Base-by-base conservation (phyloP, 2,888 invertebrate species). In the Lordiphosa fenestrarum region DNA sequence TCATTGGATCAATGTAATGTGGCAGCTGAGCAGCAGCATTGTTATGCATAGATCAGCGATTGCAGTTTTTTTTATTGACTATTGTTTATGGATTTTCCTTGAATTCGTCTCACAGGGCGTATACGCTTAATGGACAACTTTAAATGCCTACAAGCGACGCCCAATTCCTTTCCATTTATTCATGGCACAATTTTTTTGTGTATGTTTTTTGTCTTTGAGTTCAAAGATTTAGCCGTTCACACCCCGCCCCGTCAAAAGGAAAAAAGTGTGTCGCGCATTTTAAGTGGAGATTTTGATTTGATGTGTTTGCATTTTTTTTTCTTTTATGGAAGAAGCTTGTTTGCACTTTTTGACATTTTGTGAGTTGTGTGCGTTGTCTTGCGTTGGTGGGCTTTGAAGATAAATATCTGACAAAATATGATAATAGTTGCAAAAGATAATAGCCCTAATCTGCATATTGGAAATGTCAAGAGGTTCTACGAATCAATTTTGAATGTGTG, bases 201-300 rank as follows among this genome's bases (percentile, higher is more conserved):
- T 25, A 23, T 19, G 19, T 19, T 42, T 53, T 30, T 30, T 30
- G 54, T n/a, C 59, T 48, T 25, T 46, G 37, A 58, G 71, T 73
- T 81, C 55, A 71, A 81, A 76, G 78, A 65, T 66, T 44, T 51
- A 23, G 62, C 66, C 74, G 68, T 62, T 81, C 58, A 77, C 78
- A 69, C 69, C 66, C 52, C 25, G 56, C 19, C 53, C 25, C 51
- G 59, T 50, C 39, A 49, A 46, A 60, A 44, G 25, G 25, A 44
- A 60, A 47, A 57, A 59, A 65, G 77, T 77, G 78, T 76, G 76
- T 72, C 74, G 66, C 56, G 76, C 74, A 76, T 76, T 66, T 81
- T 52, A 76, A 77, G 71, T 71, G 51, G 58, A 58, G 50, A 58
- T 68, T 64, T 51, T 53, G 30, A 53, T 66, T 50, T 51, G 60